A percentile compares a stretch with the other conserved stretches of the same genome.
Conservation (phyloP, 2,797 vertebrate species). For the Spinibarbus caldwelli region DNA sequence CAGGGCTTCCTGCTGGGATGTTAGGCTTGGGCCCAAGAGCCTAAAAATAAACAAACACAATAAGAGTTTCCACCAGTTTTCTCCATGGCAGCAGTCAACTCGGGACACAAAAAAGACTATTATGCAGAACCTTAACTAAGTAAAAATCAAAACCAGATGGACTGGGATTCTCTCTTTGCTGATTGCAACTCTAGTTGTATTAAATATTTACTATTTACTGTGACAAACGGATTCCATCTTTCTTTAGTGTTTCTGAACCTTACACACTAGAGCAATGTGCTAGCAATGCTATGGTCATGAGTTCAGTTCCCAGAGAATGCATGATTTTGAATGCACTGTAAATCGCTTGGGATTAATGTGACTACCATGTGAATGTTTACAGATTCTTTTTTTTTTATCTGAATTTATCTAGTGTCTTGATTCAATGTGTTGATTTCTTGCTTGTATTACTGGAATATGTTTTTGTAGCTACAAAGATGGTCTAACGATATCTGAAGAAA, state of each 20-base stretch:
- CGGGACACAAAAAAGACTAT: background rate
- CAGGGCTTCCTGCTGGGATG: slow-evolving; percentile 61
- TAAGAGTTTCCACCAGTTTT: slow-evolving; percentile 31
- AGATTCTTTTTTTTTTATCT: background rate
- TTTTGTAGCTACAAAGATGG: background rate
- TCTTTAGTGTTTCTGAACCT: background rate
- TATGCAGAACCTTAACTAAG: background rate
- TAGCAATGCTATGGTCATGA: background rate
- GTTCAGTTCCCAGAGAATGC: background rate
- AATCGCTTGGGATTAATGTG: background rate
- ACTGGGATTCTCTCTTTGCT: background rate
- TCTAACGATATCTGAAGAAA: background rate
- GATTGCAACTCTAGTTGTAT: background rate
- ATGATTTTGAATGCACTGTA: background rate
- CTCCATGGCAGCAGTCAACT: background rate
- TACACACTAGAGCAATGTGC: too few species aligned
- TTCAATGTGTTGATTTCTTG: background rate
- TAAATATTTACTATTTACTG: background rate
- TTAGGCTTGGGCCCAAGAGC: slow-evolving; percentile 72
- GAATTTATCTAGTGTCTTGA: background rate
- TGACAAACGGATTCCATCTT: background rate
- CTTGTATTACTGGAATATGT: background rate
- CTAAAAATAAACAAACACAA: slow-evolving; percentile 60
- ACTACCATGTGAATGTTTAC: background rate
- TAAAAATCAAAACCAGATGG: background rate